phyloP scores from a whole-genome alignment of 2,113 vertebrate species.

The Athene cunicularia region DNA sequence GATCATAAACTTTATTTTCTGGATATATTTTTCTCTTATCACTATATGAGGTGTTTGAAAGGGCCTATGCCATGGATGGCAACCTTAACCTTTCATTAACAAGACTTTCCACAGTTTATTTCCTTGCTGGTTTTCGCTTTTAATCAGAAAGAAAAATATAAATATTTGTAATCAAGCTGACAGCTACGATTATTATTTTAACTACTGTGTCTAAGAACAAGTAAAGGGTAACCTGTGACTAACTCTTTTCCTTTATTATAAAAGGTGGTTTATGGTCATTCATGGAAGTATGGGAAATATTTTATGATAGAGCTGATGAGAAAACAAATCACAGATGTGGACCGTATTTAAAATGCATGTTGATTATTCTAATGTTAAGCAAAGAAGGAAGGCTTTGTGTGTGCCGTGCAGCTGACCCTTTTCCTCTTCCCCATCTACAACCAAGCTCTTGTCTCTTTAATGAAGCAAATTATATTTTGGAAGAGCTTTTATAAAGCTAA shows the following conservation, averaged over 20 bases:
- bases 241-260: neutral
- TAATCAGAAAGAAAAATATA: neutral
- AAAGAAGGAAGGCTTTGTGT: neutral
- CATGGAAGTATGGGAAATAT: neutral
- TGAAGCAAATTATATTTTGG: neutral
- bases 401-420: accelerated
- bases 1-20: neutral
- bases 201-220: neutral
- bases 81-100: neutral
- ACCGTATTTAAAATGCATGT: accelerated
- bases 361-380: neutral
- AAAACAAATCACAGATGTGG: neutral
- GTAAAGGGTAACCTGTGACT: neutral
- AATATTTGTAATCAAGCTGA: neutral
- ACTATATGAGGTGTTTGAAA: neutral
- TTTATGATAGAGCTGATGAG: neutral
- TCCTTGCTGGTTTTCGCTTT: neutral
- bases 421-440: neutral
- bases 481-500: neutral
- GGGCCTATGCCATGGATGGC: neutral
- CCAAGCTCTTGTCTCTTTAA: slow-evolving; percentile 19
- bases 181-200: neutral
- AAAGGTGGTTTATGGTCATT: neutral
- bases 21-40: neutral
- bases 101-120: neutral